phyloP scores from a whole-genome alignment of 2,888 invertebrate genomes.

The Carabus problematicus region DNA sequence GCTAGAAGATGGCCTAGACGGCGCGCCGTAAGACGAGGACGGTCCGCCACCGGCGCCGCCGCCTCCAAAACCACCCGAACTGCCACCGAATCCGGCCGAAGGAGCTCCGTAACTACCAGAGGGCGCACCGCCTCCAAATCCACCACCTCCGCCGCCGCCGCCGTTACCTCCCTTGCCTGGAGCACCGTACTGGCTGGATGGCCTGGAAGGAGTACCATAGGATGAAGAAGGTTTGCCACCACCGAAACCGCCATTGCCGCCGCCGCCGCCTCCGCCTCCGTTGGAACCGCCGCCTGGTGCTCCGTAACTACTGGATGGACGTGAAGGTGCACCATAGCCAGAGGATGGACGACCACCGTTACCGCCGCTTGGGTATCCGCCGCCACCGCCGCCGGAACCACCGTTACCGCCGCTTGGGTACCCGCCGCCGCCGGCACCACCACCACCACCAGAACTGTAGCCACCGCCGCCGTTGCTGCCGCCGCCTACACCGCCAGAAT shows the following conservation, averaged over 20 bases:
- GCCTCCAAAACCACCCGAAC: slow-evolving; percentile 52
- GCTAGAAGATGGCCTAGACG: slow-evolving; percentile 55
- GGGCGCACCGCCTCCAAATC: slow-evolving; percentile 49
- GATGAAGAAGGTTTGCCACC: slow-evolving; percentile 48
- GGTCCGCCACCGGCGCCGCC: slow-evolving; percentile 46
- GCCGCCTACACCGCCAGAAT: slow-evolving; percentile 47
- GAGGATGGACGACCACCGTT: slow-evolving; percentile 70
- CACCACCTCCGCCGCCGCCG: slow-evolving; percentile 31
- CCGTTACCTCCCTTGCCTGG: slow-evolving; percentile 51
- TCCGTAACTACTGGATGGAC: slow-evolving; percentile 55
- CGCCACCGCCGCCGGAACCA: slow-evolving; percentile 56
- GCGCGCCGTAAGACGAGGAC: slow-evolving; percentile 56
- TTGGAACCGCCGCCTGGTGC: slow-evolving; percentile 45
- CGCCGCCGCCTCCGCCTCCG: slow-evolving; percentile 48
- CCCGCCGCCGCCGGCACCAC: slow-evolving; percentile 44
- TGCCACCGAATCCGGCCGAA: slow-evolving; percentile 48
- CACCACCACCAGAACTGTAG: slow-evolving; percentile 51
- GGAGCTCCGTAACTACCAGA: slow-evolving; percentile 57
- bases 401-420: slow-evolving; percentile 49
- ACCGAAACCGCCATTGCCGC: slow-evolving; percentile 52
- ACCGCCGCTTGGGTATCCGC: slow-evolving; percentile 47
- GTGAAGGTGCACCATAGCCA: slow-evolving; percentile 66
- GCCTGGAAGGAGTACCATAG: slow-evolving; percentile 49
- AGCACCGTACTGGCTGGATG: slow-evolving; percentile 43
- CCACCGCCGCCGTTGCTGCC: slow-evolving; percentile 47